Evolutionary conservation across 2,888 invertebrate species (phyloP), one percentile per base, ranked within the genome.

Genomic region (Agriopis leucophaearia): DNA sequence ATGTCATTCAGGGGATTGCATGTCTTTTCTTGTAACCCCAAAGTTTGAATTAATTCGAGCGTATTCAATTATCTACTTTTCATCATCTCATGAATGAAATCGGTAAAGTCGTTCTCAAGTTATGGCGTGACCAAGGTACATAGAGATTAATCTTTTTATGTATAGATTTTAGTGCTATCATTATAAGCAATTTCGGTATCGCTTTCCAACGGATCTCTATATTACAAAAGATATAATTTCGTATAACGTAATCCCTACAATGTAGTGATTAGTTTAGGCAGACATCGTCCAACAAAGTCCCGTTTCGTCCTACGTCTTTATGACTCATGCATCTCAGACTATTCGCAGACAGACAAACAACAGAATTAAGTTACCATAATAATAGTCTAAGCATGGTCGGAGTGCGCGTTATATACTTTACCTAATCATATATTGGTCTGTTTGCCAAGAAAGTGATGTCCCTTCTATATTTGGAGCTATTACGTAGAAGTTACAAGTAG

Each of bases 301-400:
- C 66, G 74, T 80, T 80, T 75, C 81, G 75, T 82, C 90, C 89
- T 82, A 90, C 90, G 86, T 84, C 60, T 63, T n/a, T 76, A 79
- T 91, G 91, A 91, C 75, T 91, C 89, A 90, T 75, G 78, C 80
- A 78, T 74, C 72, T 76, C 83, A 90, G 91, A 90, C 89, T 73
- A 79, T 81, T 79, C 79, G 77, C 83, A 90, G 89, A 89, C 89
- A 84, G 83, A 85, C 82, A 84, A 81, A 86, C 83, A 81, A 51
- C 54, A 36, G 67, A 64, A 60, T 68, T 62, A 66, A 66, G 62
- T 68, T 70, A 68, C 71, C 61, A 66, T 72, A 71, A 74, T 69
- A 35, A n/a, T 66, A 51, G 58, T 67, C 70, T 64, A 69, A 72
- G 71, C 66, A 59, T 44, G 38, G 57, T 6, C 40, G 10, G 54